Conservation (phyloP, 2,888 invertebrate species). For the Myopa tessellatipennis region DNA sequence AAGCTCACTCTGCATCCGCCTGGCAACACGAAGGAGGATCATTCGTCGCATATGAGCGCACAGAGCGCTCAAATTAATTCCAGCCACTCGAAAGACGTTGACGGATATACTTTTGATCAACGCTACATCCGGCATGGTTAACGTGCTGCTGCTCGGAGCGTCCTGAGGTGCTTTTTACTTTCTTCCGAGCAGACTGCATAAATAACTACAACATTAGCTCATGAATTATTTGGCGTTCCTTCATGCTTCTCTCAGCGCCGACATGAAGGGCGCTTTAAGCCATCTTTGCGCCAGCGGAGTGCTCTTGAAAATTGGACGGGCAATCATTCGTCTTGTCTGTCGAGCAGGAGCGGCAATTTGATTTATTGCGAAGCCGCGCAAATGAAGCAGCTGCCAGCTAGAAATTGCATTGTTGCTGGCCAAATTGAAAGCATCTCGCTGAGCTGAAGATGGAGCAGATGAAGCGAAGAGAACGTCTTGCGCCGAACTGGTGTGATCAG, state of each 20-base stretch:
- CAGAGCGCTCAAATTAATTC: not conserved
- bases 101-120: conserved; percentile 36
- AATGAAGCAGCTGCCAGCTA: conserved; percentile 16
- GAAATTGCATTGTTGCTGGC: too few relatives aligned
- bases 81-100: conserved; percentile 24
- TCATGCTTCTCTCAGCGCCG: not conserved
- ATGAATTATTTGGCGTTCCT: conserved; percentile 44
- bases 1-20: too few relatives aligned
- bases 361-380: conserved; percentile 43
- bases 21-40: too few relatives aligned
- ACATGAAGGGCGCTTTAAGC: not conserved
- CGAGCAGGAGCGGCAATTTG: conserved; percentile 27
- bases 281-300: not conserved
- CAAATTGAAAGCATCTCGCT: not conserved
- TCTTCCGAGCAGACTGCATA: conserved; percentile 37
- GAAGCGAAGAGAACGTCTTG: too few relatives aligned
- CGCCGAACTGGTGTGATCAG: too few relatives aligned
- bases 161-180: conserved; percentile 36
- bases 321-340: conserved; percentile 52
- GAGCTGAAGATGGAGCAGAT: not conserved
- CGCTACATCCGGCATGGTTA: not conserved
- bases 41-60: too few relatives aligned
- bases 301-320: conserved; percentile 52
- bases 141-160: not conserved
- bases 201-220: conserved; percentile 46